Conservation (phyloP, 1,140 invertebrate genomes). For the Tetramorium alpestre region DNA sequence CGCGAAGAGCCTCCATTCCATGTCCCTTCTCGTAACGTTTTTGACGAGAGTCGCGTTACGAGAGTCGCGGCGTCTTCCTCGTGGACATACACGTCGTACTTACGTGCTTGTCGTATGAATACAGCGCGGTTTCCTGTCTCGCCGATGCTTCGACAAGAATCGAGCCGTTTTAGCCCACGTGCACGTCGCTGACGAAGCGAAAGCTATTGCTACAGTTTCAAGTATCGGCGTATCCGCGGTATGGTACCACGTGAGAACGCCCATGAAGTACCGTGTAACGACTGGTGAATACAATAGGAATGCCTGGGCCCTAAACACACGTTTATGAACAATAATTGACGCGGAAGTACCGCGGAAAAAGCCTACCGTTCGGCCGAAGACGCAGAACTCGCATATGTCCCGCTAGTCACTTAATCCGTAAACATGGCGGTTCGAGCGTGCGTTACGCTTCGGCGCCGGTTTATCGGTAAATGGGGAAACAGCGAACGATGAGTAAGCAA, state of each 20-base stretch:
- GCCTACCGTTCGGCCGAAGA: constrained; percentile 18
- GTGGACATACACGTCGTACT: constrained; percentile 18
- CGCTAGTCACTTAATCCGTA: constrained; percentile 55
- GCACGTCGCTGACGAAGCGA: constrained; percentile 52
- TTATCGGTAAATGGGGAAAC: constrained; percentile 54
- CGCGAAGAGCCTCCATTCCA: constrained; percentile 22
- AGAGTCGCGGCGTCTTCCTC: constrained; percentile 29
- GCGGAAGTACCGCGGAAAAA: constrained; percentile 39
- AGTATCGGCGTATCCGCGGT: constrained; percentile 37
- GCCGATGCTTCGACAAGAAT: constrained; percentile 49
- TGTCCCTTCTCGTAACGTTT: constrained; percentile 40
- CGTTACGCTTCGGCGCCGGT: constrained; percentile 39
- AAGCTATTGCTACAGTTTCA: constrained; percentile 59
- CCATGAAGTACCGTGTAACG: constrained; percentile 21
- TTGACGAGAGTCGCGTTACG: constrained; percentile 37
- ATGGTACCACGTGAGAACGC: constrained; percentile 19
- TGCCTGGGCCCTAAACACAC: constrained; percentile 22
- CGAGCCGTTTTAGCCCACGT: constrained; percentile 47
- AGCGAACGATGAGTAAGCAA: constrained; percentile 26
- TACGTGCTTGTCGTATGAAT: constrained; percentile 13
- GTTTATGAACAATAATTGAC: constrained; percentile 45
- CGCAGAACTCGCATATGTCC: constrained; percentile 22
- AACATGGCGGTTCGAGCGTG: constrained; percentile 46
- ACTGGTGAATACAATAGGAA: constrained; percentile 38
- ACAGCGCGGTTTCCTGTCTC: constrained; percentile 44